Evolutionary conservation across 2,113 vertebrate genomes (phyloP).

Genomic region (Miniopterus natalensis): DNA sequence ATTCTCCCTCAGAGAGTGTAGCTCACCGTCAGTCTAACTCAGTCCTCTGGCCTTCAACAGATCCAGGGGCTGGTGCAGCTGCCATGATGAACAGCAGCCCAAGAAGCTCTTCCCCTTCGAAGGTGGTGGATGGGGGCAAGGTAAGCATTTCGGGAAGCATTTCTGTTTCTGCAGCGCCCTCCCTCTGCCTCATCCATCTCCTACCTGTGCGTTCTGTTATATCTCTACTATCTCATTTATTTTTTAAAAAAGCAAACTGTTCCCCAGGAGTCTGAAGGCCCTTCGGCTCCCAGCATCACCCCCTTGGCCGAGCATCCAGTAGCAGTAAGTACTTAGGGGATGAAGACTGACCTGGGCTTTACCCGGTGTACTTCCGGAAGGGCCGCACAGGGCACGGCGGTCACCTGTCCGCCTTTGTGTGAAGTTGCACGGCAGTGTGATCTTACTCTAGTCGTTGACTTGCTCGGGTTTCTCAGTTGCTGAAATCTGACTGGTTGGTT

Average conservation of each 20-base stretch:
- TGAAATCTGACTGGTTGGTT: too few relatives aligned
- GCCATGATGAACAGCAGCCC: slow-evolving; percentile 86
- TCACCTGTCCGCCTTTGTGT: not conserved
- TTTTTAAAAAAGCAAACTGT: slow-evolving; percentile 88
- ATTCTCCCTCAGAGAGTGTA: not conserved
- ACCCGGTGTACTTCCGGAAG: slow-evolving; percentile 64
- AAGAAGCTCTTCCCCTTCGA: slow-evolving; percentile 93
- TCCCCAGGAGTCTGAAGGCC: slow-evolving; percentile 87
- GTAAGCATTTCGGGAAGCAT: slow-evolving; percentile 83
- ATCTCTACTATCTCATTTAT: slow-evolving; percentile 75
- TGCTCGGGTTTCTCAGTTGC: not conserved
- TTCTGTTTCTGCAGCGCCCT: not conserved
- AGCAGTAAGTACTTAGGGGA: slow-evolving; percentile 92
- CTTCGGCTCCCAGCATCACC: slow-evolving; percentile 81
- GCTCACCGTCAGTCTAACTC: not conserved
- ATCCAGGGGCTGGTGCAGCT: slow-evolving; percentile 75
- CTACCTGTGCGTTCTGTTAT: slow-evolving; percentile 80
- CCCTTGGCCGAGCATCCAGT: slow-evolving; percentile 87
- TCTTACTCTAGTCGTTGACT: not conserved
- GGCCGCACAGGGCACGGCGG: slow-evolving; percentile 43
- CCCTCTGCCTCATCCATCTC: slow-evolving; percentile 53
- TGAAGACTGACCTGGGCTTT: slow-evolving; percentile 52
- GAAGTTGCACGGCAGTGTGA: not conserved
- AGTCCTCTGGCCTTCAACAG: slow-evolving; percentile 66
- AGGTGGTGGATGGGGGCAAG: slow-evolving; percentile 87